Base-by-base conservation (phyloP, 2,113 vertebrate genomes). In the Megalops atlanticus region DNA sequence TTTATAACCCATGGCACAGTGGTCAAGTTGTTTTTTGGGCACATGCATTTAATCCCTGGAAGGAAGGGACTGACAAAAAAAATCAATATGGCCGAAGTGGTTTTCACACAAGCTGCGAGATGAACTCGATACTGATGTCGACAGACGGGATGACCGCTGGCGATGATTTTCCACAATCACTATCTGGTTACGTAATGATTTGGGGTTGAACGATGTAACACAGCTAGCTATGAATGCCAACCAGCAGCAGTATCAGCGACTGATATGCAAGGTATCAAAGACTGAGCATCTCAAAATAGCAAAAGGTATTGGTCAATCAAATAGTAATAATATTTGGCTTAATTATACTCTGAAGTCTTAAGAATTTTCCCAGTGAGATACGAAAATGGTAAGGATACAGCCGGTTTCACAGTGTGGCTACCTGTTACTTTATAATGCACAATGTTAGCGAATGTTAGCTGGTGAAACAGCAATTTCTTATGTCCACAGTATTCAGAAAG, bases 1-100 rank as follows among this genome's bases (percentile, higher is more conserved):
- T 92, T 88, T 91, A 94, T 85, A 92, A 78, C n/a, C 84, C 87
- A 76, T 85, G 88, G 85, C 82, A 91, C 80, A 85, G 83, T 76
- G 81, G 82, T 85, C 81, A 49, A 88, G 89, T 81, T 86, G 88
- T 87, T 70, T 70, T 64, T 89, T 84, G 84, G 80, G 77, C 84
- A 80, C 87, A 85, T 85, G 85, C 74, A 81, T 85, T 80, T 64
- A 82, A 85, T 79, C 41, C 82, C 52, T 81, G 58, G n/a, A 31
- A 84, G 77, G 85, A 92, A 90, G 87, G 76, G 79, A 77, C 87
- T 77, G 89, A 84, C 76, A 82, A 88, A 81, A 84, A 84, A 80
- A 91, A 92, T 88, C 88, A 89, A 88, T 87, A 87, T 11, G 84
- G 68, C 18, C 82, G 81, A 70, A 64, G 69, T 39, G 70, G 12